A percentile compares a stretch with the other conserved stretches of the same genome.
Conservation (phyloP, 2,797 vertebrate genomes). For the Lutra lutra region DNA sequence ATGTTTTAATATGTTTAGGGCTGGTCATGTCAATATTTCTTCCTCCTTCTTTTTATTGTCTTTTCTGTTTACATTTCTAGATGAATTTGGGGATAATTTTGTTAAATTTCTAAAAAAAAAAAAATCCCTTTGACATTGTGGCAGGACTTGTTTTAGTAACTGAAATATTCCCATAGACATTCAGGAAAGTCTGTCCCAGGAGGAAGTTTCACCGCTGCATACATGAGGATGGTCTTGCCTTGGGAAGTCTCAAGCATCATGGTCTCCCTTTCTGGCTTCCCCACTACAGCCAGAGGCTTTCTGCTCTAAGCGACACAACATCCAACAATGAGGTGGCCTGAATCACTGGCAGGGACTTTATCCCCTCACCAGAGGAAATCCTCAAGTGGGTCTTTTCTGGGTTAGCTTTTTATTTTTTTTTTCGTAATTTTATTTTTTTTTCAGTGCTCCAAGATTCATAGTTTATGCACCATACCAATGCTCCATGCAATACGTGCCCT, state of each 20-base stretch:
- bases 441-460: no score
- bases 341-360: neutral
- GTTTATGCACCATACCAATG: no score
- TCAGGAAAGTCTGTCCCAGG: neutral
- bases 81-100: neutral
- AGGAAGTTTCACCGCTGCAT: neutral
- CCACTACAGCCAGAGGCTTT: neutral
- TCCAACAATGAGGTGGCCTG: neutral
- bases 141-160: neutral
- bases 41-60: neutral
- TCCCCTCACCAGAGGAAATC: neutral
- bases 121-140: neutral
- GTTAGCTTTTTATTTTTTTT: no score
- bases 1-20: neutral
- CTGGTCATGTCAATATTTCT: neutral
- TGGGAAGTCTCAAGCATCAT: neutral
- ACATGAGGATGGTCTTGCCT: neutral
- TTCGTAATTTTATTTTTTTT: no score
- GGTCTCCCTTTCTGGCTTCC: neutral
- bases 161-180: neutral
- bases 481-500: no score
- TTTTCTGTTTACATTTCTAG: neutral
- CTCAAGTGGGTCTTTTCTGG: neutral
- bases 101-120: neutral
- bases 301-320: neutral